These are phyloP conservation scores for Masnerella sp. DNA, from an alignment of 2,888 invertebrate species.

Conservation along the genomic window DNA sequence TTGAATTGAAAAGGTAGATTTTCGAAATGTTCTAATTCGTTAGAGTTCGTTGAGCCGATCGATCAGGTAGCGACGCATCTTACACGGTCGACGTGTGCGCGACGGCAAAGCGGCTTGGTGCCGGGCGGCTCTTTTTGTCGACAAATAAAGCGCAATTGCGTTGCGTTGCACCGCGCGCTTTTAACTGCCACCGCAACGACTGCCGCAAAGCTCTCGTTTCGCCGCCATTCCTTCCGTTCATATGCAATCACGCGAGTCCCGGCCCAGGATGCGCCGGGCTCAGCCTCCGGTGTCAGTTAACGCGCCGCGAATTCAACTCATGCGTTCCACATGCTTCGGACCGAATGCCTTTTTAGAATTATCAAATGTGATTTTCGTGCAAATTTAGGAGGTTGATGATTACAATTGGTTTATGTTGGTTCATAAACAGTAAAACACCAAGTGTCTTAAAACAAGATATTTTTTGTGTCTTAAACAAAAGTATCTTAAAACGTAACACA, in stretches of 20 bases:
- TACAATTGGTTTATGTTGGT: no score
- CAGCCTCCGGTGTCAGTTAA: no score
- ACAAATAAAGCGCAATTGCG: conserved; percentile 65
- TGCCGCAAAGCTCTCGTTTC: conserved; percentile 56
- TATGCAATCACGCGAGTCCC: conserved; percentile 63
- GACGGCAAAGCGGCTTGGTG: conserved; percentile 33
- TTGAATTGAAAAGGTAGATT: no score
- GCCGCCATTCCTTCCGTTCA: conserved; percentile 64
- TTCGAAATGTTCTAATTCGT: conserved; percentile 11
- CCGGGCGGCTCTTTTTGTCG: conserved; percentile 48
- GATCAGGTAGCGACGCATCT: conserved; percentile 43
- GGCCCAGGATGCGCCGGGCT: conserved; percentile 36
- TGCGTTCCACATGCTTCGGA: no score
- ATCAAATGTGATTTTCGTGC: no score
- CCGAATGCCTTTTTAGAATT: no score
- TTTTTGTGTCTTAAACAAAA: no score
- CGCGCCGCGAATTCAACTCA: no score
- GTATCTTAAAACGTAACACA: no score
- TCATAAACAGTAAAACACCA: no score
- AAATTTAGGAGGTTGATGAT: no score
- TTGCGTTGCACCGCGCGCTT: conserved; percentile 56
- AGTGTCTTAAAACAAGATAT: no score
- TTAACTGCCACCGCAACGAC: conserved; percentile 54
- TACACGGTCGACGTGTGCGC: conserved; percentile 29
- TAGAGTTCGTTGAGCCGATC: conserved; percentile 31